Evolutionary conservation across 2,888 invertebrate species (phyloP), one percentile per base, ranked within the genome.

Genomic region (Emmelina monodactyla): DNA sequence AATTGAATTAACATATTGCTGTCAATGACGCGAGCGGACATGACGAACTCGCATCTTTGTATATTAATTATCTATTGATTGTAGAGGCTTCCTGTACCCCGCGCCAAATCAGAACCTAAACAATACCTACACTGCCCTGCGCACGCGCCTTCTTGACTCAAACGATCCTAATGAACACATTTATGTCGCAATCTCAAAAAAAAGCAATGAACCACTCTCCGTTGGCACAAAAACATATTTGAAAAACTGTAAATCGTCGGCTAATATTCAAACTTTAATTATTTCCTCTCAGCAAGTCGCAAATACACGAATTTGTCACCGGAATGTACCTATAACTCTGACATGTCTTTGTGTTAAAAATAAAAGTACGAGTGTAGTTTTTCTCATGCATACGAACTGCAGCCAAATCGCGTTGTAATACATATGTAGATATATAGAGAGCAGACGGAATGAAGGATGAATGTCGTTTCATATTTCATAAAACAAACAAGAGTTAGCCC

Each of bases 281-380:
- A 47, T 50, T 54, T 52, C 54, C 51, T 50, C 47, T 44, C 42
- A 37, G n/a, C 25, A 11, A 9, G 3, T 9, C 25, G n/a, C 9
- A 25, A 25, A 4, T 25, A 25, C 25, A 7, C 25, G 25, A 25
- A 25, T 25, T 25, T 25, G 25, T 25, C 25, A 25, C 25, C n/a
- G 25, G 11, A 25, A 25, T 10, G 25, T 25, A 25, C 25, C 25
- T 25, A 25, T 25, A 25, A 25, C 25, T 25, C 31, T 37, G 39
- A 37, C 40, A 40, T 35, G 28, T 40, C 42, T 42, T 42, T 42
- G 42, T 42, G 33, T 37, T 35, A 35, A 39, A 39, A 41, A 41
- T 38, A 41, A 35, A 28, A 32, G 11, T 28, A n/a, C 30, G 12
- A 37, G 30, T 37, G 14, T 28, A 12, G 16, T 34, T 28, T 34